Percentiles rank a stretch among this genome's conserved stretches.
phyloP scores from a whole-genome alignment of 2,113 vertebrate species.

The Paraplagusia blochii region DNA sequence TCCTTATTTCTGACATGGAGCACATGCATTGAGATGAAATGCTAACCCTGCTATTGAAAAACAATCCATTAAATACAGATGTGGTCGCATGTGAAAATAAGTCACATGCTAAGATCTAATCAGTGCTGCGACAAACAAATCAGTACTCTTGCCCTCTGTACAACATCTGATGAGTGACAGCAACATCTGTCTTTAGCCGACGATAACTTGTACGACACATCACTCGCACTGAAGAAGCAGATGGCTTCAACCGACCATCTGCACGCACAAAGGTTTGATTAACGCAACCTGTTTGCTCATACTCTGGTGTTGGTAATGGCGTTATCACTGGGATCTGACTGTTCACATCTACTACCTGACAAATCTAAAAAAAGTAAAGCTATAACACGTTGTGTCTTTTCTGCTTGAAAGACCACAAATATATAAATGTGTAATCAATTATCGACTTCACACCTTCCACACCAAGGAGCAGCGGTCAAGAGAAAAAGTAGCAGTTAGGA shows the following conservation, averaged over 20 bases:
- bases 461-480: too few species aligned
- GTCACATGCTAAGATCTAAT: slow-evolving; percentile 18
- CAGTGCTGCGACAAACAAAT: slow-evolving; percentile 18
- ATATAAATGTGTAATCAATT: too few species aligned
- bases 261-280: slow-evolving; percentile 3
- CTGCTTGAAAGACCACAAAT: too few species aligned
- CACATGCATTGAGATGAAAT: not conserved
- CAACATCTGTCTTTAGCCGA: not conserved
- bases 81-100: slow-evolving; percentile 17
- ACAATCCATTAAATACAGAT: slow-evolving; percentile 9
- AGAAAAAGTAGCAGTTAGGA: too few species aligned
- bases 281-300: slow-evolving; percentile 3
- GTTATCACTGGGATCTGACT: not conserved
- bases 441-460: too few species aligned
- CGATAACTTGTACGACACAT: not conserved
- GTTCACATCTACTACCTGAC: too few species aligned
- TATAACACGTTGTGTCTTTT: too few species aligned
- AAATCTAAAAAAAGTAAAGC: too few species aligned
- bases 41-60: not conserved
- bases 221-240: slow-evolving; percentile 1
- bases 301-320: not conserved
- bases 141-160: slow-evolving; percentile 4
- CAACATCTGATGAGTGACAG: slow-evolving; percentile 4
- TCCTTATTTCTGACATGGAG: not conserved
- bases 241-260: slow-evolving; percentile 12